Conservation (phyloP, 2,113 vertebrate genomes). For the Saimiri boliviensis region DNA sequence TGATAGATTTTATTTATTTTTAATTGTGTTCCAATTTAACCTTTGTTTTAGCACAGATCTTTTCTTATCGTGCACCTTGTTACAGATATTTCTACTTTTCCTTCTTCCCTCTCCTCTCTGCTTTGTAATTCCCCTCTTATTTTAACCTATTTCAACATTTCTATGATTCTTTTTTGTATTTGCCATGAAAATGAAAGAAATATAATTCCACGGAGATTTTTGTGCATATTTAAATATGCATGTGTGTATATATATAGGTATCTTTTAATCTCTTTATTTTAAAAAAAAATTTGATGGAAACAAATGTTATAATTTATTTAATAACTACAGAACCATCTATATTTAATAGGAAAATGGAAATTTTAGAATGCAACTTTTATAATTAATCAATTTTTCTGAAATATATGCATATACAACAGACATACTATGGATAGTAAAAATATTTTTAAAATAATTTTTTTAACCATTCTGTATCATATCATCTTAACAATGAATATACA, state of each 20-base stretch:
- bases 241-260: neutral
- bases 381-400: neutral
- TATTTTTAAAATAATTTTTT: neutral
- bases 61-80: neutral
- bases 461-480: neutral
- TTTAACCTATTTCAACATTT: neutral
- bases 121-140: neutral
- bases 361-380: neutral
- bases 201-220: neutral
- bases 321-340: neutral
- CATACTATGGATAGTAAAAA: neutral
- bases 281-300: neutral
- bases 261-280: neutral
- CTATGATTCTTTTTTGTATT: neutral
- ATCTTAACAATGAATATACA: neutral
- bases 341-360: neutral
- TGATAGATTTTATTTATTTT: neutral
- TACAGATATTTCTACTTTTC: neutral
- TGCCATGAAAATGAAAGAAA: neutral
- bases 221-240: neutral
- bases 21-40: neutral
- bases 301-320: neutral
- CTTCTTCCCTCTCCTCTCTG: neutral
- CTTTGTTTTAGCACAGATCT: neutral
- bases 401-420: neutral